phyloP scores from a whole-genome alignment of 2,113 vertebrate genomes.

The Poeciliopsis occidentalis region DNA sequence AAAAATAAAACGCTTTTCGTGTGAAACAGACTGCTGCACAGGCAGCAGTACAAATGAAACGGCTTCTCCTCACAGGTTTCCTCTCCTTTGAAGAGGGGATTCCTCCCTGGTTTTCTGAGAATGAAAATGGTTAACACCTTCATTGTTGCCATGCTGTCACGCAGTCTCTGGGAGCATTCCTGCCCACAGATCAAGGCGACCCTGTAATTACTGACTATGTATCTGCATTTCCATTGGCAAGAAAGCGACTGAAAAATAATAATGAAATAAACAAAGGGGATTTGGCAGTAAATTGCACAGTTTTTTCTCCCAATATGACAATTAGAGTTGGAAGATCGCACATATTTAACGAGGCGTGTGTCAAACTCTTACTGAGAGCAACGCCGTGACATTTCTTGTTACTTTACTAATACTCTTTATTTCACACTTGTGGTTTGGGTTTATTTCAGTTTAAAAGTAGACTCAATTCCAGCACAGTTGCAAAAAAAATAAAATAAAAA shows the following conservation, averaged over 20 bases:
- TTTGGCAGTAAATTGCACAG: constrained; percentile 40
- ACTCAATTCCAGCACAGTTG: neutral
- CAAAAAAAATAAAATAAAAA: neutral
- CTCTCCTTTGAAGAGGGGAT: constrained; percentile 68
- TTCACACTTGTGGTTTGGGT: too few species aligned
- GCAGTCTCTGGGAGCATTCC: constrained; percentile 60
- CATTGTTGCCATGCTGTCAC: constrained; percentile 73
- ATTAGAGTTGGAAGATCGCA: constrained; percentile 26
- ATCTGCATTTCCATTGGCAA: constrained; percentile 42
- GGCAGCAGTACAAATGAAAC: neutral
- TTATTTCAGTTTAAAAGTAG: neutral
- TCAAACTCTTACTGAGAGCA: neutral
- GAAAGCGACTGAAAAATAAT: constrained; percentile 19
- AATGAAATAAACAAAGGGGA: constrained; percentile 5
- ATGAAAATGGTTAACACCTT: constrained; percentile 74
- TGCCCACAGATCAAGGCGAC: constrained; percentile 67
- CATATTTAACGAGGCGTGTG: neutral
- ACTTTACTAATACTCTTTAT: neutral
- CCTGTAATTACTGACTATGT: constrained; percentile 74
- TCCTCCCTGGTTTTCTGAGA: constrained; percentile 63
- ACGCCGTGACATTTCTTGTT: constrained; percentile 17
- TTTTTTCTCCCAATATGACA: neutral
- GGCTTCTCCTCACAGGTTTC: constrained; percentile 59
- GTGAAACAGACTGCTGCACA: neutral
- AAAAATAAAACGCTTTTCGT: neutral